Evolutionary conservation across 1,140 invertebrate genomes (phyloP).

Genomic region (Drosophila rufa): DNA sequence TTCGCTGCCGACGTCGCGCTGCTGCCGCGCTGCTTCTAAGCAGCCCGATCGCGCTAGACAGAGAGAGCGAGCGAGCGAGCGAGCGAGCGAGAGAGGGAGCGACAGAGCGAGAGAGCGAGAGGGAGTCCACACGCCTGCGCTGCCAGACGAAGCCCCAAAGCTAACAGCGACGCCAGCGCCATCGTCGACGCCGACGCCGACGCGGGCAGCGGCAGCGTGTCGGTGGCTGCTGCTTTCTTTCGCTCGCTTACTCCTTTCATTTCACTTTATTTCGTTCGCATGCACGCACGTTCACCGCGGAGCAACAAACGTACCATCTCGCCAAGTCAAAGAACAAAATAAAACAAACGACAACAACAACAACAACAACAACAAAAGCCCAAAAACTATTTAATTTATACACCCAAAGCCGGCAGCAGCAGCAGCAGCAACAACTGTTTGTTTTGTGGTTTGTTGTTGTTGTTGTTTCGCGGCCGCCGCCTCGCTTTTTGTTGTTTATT

Average conservation of each 20-base stretch:
- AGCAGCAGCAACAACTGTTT: slow-evolving; percentile 35
- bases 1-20: slow-evolving; percentile 61
- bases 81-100: not conserved
- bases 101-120: slow-evolving; percentile 1
- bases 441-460: slow-evolving; percentile 11
- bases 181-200: slow-evolving; percentile 25
- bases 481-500: slow-evolving; percentile 30
- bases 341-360: slow-evolving; percentile 32
- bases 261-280: slow-evolving; percentile 85
- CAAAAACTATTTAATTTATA: slow-evolving; percentile 22
- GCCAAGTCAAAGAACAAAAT: slow-evolving; percentile 20
- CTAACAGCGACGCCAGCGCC: slow-evolving; percentile 23
- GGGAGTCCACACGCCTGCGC: slow-evolving; percentile 53
- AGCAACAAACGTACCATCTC: slow-evolving; percentile 37
- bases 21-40: slow-evolving; percentile 53
- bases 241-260: slow-evolving; percentile 85
- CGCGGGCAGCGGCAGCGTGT: slow-evolving; percentile 56
- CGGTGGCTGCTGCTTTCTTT: slow-evolving; percentile 85
- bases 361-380: slow-evolving; percentile 20
- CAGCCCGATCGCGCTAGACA: slow-evolving; percentile 49
- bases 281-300: slow-evolving; percentile 85
- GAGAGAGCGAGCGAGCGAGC: slow-evolving; percentile 14
- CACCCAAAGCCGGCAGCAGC: slow-evolving; percentile 16
- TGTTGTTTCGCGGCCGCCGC: slow-evolving; percentile 7
- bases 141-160: slow-evolving; percentile 21